A percentile compares a stretch with the other conserved stretches of the same genome.
Evolutionary conservation across 2,113 vertebrate genomes (phyloP).

Genomic region (Pseudopipra pipra): DNA sequence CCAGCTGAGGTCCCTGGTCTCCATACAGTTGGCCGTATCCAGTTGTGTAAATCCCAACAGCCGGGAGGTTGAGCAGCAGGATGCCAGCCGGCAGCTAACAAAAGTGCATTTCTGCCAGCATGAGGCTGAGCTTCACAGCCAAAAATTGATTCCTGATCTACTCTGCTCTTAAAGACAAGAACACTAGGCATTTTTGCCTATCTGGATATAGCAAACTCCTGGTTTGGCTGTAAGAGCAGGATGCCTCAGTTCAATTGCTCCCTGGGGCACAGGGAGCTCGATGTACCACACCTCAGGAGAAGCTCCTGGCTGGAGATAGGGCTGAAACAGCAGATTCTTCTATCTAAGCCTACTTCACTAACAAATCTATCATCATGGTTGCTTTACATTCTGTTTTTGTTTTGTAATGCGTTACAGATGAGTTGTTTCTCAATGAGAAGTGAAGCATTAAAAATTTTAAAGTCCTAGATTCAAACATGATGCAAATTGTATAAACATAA

Average conservation of each 20-base stretch:
- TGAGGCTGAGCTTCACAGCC: not conserved
- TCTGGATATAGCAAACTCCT: not conserved
- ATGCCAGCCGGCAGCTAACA: not conserved
- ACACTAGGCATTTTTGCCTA: not conserved
- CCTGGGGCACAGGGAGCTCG: not conserved
- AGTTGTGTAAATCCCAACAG: not conserved
- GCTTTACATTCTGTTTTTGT: not conserved
- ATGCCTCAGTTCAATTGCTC: accelerated
- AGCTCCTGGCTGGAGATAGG: not conserved
- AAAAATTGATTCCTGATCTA: not conserved
- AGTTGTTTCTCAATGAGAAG: not conserved
- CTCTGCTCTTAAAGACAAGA: not conserved
- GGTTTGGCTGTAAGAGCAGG: not conserved
- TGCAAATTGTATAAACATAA: not conserved
- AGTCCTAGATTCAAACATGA: not conserved
- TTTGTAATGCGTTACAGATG: not conserved
- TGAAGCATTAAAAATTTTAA: not conserved
- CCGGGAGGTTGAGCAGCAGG: not conserved
- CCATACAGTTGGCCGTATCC: accelerated
- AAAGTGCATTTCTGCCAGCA: not conserved
- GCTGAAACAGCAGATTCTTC: not conserved
- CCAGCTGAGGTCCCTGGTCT: not conserved
- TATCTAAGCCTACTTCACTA: not conserved
- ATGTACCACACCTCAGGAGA: not conserved
- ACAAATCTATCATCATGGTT: accelerated